A percentile compares a stretch with the other conserved stretches of the same genome.
Conservation (phyloP, 2,797 vertebrate species). For the Vespertilio murinus region DNA sequence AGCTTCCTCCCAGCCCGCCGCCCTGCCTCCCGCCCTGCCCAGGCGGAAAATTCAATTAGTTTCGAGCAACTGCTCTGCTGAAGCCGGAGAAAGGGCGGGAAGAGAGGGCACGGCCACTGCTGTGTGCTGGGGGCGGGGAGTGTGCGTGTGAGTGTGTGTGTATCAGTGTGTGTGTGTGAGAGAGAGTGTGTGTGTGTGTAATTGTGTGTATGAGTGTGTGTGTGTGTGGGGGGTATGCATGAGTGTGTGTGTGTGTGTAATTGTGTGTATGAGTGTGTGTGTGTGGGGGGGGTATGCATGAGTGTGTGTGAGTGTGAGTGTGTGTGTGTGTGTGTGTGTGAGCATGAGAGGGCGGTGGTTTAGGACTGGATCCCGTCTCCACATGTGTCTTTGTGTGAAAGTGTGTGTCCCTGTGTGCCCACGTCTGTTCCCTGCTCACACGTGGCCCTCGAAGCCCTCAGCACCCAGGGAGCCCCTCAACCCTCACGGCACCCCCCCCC, state of each 20-base stretch:
- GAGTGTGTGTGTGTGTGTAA: too few species aligned
- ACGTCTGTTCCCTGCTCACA: neutral
- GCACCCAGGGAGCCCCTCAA: accelerated
- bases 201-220: too few species aligned
- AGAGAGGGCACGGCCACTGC: constrained; percentile 74
- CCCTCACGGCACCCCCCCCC: accelerated
- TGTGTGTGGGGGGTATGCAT: too few species aligned
- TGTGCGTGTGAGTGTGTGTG: too few species aligned
- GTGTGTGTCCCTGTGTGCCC: neutral
- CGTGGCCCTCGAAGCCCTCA: accelerated
- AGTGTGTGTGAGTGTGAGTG: too few species aligned
- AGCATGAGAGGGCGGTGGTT: constrained; percentile 56
- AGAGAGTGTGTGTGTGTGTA: too few species aligned
- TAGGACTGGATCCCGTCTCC: neutral
- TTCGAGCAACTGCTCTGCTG: constrained; percentile 86
- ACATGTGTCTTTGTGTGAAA: neutral
- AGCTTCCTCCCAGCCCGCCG: constrained; percentile 72
- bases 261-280: too few species aligned
- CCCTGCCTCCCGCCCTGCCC: constrained; percentile 80
- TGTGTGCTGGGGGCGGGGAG: constrained; percentile 48
- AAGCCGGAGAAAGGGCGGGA: constrained; percentile 75
- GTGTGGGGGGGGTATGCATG: too few species aligned
- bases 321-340: too few species aligned
- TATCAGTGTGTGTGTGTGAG: too few species aligned
- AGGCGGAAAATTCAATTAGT: constrained; percentile 90